A percentile compares a stretch with the other conserved stretches of the same genome.
Evolutionary conservation across 1,140 invertebrate genomes (phyloP).

Genomic region (Lepidurus couesii): DNA sequence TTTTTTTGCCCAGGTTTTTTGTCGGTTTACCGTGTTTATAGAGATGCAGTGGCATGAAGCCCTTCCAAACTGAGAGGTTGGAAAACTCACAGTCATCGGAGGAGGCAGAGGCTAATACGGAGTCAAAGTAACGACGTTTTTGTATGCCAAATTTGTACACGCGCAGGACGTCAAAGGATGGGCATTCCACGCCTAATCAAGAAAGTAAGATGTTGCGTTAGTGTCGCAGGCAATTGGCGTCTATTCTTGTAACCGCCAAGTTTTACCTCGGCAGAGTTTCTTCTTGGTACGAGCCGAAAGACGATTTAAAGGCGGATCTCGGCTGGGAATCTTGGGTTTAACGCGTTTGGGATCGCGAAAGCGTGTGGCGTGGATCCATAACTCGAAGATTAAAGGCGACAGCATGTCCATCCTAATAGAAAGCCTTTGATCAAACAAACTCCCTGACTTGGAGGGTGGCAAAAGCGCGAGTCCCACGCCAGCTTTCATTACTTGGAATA

Average conservation of each 20-base stretch:
- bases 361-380: conserved; percentile 40
- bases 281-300: conserved; percentile 38
- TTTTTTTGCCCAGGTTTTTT: neutral
- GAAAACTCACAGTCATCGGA: conserved; percentile 40
- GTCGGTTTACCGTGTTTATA: conserved; percentile 40
- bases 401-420: conserved; percentile 32
- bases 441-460: conserved; percentile 32
- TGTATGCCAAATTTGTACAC: conserved; percentile 41
- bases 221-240: neutral
- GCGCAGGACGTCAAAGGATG: conserved; percentile 40
- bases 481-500: conserved; percentile 38
- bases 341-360: conserved; percentile 38
- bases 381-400: conserved; percentile 38
- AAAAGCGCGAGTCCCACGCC: neutral
- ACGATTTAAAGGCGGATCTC: conserved; percentile 34
- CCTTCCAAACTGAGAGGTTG: conserved; percentile 40
- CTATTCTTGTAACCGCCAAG: neutral
- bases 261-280: conserved; percentile 40
- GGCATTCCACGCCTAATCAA: conserved; percentile 40
- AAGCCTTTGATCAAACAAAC: neutral
- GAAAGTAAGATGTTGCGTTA: neutral
- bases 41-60: conserved; percentile 42
- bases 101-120: conserved; percentile 38
- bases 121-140: conserved; percentile 40
- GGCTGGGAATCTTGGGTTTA: conserved; percentile 29